Evolutionary conservation across 2,888 invertebrate species (phyloP), one percentile per base, ranked within the genome.

Genomic region (Hipparchia semele): DNA sequence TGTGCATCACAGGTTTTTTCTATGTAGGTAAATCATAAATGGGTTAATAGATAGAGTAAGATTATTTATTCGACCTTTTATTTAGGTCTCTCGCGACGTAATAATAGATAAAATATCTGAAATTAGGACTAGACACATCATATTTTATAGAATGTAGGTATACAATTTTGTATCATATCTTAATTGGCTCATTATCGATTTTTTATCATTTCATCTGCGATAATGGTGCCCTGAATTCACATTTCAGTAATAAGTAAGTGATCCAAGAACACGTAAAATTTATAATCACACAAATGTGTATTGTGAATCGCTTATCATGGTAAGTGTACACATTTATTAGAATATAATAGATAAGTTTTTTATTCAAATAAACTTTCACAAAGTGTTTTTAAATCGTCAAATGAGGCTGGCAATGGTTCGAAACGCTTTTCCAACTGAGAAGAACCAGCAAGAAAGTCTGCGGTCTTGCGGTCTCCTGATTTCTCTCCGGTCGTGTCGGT

Each of bases 171-270:
- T 58, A 4, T 12, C 56, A 46, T 67, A 66, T 66, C 66, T 13
- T 33, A 67, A 13, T 33, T 67, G 56, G 7, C 67, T 39, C n/a
- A 46, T 58, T 45, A 67, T 67, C 67, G 46, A 45, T 58, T 67
- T 56, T 45, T 67, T 58, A 67, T 67, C 67, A 46, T 45, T 67
- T 45, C 56, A 67, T 67, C 46, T n/a, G 8, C 7, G 67, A 67
- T 67, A 58, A 9, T 46, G 56, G 2, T 13, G 67, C 23, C 67
- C 46, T 53, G 53, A 53, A 65, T 65, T 46, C 8, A 46, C 13
- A 13, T 51, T 51, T 64, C 46, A 13, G 13, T 51, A 39, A 8
- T 56, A 39, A 2, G 0, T 39, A 7, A 9, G 9, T 8, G 45
- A 54, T 67, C 2, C 58, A 67, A 46, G 45, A 2, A 58, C 7